A percentile compares a stretch with the other conserved stretches of the same genome.
These are phyloP conservation scores for Ictalurus furcatus DNA, from an alignment of 2,113 vertebrate species.

Conservation along the genomic window DNA sequence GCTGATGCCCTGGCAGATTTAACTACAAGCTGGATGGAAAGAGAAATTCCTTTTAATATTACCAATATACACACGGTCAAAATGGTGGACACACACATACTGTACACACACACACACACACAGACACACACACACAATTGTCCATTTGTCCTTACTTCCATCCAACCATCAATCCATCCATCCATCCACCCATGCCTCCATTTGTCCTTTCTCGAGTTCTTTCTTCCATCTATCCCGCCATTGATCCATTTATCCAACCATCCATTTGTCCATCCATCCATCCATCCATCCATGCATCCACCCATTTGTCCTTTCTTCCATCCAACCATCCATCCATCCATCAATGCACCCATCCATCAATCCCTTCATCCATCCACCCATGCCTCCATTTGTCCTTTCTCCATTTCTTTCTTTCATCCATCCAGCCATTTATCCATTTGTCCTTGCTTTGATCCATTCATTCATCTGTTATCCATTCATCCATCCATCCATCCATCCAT, in stretches of 20 bases:
- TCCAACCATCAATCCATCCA: not conserved
- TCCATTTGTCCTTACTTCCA: not conserved
- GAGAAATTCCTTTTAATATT: slow-evolving; percentile 22
- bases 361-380: too few species aligned
- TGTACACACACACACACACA: not conserved
- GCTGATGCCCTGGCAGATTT: slow-evolving; percentile 11
- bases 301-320: not conserved
- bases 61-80: not conserved
- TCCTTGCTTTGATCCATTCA: not conserved
- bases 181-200: not conserved
- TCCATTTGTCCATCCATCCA: not conserved
- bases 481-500: not conserved
- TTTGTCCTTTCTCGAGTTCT: too few species aligned
- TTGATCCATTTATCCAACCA: too few species aligned
- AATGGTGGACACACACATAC: not conserved
- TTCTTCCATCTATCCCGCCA: not conserved
- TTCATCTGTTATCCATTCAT: too few species aligned
- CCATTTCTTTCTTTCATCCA: too few species aligned
- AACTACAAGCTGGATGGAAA: not conserved
- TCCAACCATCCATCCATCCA: too few species aligned
- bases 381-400: too few species aligned
- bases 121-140: not conserved
- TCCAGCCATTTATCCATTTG: too few species aligned
- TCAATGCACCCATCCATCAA: too few species aligned
- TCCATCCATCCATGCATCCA: not conserved